phyloP scores from a whole-genome alignment of 2,797 vertebrate species.

The Epinephelus malabaricus region DNA sequence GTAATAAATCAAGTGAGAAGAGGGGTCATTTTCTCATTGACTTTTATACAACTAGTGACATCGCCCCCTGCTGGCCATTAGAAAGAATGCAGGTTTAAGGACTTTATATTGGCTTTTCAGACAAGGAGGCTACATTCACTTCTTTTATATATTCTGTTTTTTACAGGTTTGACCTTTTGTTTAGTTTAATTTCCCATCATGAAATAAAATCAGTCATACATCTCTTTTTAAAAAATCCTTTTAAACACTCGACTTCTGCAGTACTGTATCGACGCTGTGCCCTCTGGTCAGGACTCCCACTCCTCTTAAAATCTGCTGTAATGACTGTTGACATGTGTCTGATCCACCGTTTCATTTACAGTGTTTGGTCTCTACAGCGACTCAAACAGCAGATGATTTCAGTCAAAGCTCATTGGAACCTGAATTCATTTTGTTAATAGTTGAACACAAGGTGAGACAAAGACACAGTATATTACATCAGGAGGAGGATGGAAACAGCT shows the following conservation, averaged over 20 bases:
- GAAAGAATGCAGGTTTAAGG: no score
- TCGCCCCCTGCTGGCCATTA: no score
- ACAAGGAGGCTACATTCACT: neutral
- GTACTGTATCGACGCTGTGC: neutral
- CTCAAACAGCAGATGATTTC: no score
- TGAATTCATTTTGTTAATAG: neutral
- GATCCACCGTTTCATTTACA: no score
- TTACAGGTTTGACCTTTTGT: constrained; percentile 21
- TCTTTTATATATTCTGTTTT: neutral
- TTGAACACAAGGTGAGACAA: neutral
- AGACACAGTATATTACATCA: neutral
- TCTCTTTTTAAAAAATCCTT: neutral
- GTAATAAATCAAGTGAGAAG: no score
- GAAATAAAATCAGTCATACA: constrained; percentile 5
- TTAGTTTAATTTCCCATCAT: neutral
- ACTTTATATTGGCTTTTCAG: no score
- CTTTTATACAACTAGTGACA: no score
- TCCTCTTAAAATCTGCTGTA: constrained; percentile 26
- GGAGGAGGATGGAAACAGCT: neutral
- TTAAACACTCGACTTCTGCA: constrained; percentile 18
- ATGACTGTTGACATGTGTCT: no score
- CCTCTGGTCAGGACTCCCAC: constrained; percentile 24
- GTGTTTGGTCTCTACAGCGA: no score
- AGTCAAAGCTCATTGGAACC: neutral
- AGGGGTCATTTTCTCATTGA: no score